Conservation (phyloP, 2,888 invertebrate genomes). For the Elysia crispata region DNA sequence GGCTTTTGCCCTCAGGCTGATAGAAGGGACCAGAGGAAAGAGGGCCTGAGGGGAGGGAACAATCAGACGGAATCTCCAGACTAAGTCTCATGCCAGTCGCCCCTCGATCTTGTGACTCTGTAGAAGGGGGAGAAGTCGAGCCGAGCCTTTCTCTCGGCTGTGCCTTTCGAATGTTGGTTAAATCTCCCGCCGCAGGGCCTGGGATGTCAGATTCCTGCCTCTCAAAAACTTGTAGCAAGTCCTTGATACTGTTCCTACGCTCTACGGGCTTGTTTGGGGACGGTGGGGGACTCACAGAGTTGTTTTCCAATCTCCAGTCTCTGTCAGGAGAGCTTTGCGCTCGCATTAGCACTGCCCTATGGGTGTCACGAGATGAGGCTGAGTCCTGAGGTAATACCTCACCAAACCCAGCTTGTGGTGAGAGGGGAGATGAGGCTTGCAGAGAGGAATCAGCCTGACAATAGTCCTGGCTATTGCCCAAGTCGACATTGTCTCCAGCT, state of each 20-base stretch:
- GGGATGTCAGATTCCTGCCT: conserved; percentile 52
- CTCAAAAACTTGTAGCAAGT: conserved; percentile 69
- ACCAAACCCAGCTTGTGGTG: no score
- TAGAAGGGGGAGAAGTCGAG: conserved; percentile 59
- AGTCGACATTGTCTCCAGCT: no score
- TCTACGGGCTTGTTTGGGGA: conserved; percentile 51
- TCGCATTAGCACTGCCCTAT: no score
- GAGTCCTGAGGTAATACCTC: no score
- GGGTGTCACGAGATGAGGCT: no score
- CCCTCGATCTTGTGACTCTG: background rate
- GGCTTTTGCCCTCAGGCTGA: conserved; percentile 50
- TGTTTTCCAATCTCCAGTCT: background rate
- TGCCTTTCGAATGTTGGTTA: background rate
- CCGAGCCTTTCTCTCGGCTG: conserved; percentile 51
- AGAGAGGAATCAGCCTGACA: no score
- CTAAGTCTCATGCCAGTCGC: conserved; percentile 51
- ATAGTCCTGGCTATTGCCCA: no score
- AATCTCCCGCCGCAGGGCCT: conserved; percentile 39
- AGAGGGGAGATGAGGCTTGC: no score
- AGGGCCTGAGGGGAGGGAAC: conserved; percentile 30
- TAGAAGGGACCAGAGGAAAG: background rate
- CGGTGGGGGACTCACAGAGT: conserved; percentile 29
- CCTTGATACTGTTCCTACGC: conserved; percentile 71
- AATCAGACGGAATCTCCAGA: conserved; percentile 60
- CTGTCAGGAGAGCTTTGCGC: no score